Conservation (phyloP, 2,888 invertebrate species). For the Antheraea assamensis region DNA sequence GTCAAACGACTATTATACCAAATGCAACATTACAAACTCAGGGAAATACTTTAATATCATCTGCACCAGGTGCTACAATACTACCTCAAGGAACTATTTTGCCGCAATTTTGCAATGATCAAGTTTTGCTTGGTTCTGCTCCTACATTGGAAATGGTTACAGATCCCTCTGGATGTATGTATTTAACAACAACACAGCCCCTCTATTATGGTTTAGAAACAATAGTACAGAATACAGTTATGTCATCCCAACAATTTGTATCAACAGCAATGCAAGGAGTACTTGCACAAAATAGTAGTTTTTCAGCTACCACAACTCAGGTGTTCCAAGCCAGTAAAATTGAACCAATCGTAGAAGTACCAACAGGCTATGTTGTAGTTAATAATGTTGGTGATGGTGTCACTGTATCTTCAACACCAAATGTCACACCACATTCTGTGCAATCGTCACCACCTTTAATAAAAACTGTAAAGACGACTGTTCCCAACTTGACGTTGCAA, state of each 20-base stretch:
- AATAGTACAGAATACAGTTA: slow-evolving; percentile 93
- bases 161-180: slow-evolving; percentile 82
- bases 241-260: slow-evolving; percentile 94
- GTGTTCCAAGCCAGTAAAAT: slow-evolving; percentile 93
- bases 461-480: slow-evolving; percentile 67
- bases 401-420: slow-evolving; percentile 64
- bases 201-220: slow-evolving; percentile 93
- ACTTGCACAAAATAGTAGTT: slow-evolving; percentile 90
- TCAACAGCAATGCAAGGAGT: slow-evolving; percentile 91
- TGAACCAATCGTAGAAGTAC: slow-evolving; percentile 90
- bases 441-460: slow-evolving; percentile 68
- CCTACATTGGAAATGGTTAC: slow-evolving; percentile 85
- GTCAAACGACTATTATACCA: slow-evolving; percentile 76
- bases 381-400: slow-evolving; percentile 83
- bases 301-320: slow-evolving; percentile 91
- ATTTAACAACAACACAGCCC: slow-evolving; percentile 86
- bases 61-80: slow-evolving; percentile 82
- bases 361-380: slow-evolving; percentile 86
- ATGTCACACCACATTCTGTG: slow-evolving; percentile 69
- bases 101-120: slow-evolving; percentile 82
- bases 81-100: slow-evolving; percentile 82
- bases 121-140: slow-evolving; percentile 83
- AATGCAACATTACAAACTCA: slow-evolving; percentile 77
- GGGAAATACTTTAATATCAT: slow-evolving; percentile 78
- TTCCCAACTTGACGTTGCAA: slow-evolving; percentile 76